These are phyloP conservation scores for Oreohelix idahoensis DNA, from an alignment of 1,140 invertebrate genomes.

Conservation along the genomic window DNA sequence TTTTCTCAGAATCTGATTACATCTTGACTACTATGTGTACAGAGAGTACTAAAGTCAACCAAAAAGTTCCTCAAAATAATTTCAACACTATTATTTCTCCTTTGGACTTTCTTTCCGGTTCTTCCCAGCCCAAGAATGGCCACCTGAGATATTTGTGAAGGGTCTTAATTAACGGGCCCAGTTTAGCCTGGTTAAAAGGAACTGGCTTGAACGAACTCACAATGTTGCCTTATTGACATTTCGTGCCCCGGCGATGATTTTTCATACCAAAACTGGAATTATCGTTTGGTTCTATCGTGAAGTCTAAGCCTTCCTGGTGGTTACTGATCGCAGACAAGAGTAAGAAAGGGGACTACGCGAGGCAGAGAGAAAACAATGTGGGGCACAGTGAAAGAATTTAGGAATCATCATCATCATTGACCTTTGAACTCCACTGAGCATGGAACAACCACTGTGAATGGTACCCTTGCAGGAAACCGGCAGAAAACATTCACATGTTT, in stretches of 20 bases:
- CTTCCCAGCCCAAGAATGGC: not conserved
- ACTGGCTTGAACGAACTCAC: not conserved
- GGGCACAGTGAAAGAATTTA: too few species aligned
- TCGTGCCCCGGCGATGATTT: not conserved
- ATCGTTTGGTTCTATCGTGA: not conserved
- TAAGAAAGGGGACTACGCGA: too few species aligned
- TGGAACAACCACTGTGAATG: too few species aligned
- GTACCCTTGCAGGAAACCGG: too few species aligned
- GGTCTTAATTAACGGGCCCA: not conserved
- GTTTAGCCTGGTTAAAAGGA: not conserved
- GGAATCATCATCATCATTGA: too few species aligned
- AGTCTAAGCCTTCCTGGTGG: not conserved
- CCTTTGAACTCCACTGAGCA: too few species aligned
- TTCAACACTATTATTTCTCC: not conserved
- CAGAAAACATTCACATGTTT: too few species aligned
- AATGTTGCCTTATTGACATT: not conserved
- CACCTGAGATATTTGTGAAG: not conserved
- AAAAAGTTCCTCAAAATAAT: not conserved
- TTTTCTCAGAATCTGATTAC: not conserved
- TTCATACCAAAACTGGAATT: slow-evolving; percentile 1
- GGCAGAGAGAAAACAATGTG: too few species aligned
- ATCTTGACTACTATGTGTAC: not conserved
- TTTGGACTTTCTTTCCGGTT: not conserved
- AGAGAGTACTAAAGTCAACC: not conserved
- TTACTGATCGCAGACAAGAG: not conserved